Base-by-base conservation (phyloP, 2,797 vertebrate species). In the Hemibagrus guttatus region DNA sequence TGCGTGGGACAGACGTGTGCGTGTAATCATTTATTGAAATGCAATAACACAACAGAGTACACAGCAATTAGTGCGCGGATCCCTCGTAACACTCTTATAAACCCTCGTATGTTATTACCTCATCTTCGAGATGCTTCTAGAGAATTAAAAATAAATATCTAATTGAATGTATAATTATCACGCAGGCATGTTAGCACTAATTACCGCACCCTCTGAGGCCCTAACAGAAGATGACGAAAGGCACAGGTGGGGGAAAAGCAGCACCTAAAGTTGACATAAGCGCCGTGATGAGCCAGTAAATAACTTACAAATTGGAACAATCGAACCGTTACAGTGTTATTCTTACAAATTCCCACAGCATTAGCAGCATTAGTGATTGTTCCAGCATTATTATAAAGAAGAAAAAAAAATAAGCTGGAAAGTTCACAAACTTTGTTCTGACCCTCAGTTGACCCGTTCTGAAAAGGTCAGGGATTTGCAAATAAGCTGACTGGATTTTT, bases 391-490 rank as follows among this genome's bases (percentile, higher is more conserved):
- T 23, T 84, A 69, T 66, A 59, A 81, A 31, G 23, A 74, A 71
- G 46, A 4, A 39, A 39, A 75, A 6, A 61, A 79, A 78, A 84
- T n/a, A 21, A 59, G 56, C 21, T 69, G 21, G 64, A 81, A 84
- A 84, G 76, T 85, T 87, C 84, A 82, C n/a, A 35, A 56, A 58
- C 85, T 81, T 35, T 81, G 39, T 76, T 59, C 59, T 35, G 75
- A 49, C 61, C 88, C 83, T 84, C 69, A 0, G 19, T 49, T 76
- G 59, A 81, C 75, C 85, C 31, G 7, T 69, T 71, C 35, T 54
- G 54, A 31, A 61, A 82, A 74, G 76, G 88, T 85, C 69, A 54
- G 64, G 85, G 61, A 66, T 82, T 89, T 82, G 23, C 56, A 71
- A 84, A 85, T 84, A 89, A 82, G 82, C 75, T 35, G 28, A 28